phyloP scores from a whole-genome alignment of 2,888 invertebrate genomes.

The Linyphia triangularis region DNA sequence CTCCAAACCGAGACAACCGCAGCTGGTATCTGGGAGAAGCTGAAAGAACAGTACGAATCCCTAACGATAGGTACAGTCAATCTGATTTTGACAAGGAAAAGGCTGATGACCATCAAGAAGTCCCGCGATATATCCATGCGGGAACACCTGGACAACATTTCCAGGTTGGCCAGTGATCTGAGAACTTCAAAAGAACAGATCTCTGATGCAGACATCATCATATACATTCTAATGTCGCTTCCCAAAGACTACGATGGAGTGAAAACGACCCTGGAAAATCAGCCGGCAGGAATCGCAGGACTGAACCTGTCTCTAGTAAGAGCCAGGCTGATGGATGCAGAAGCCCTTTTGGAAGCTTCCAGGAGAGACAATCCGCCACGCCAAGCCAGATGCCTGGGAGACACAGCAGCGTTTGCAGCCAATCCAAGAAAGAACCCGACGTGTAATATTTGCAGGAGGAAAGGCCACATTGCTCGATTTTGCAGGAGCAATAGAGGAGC shows the following conservation, averaged over 20 bases:
- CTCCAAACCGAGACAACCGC: too few relatives aligned
- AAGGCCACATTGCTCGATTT: background rate
- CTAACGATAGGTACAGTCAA: background rate
- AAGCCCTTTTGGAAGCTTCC: background rate
- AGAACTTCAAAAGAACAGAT: background rate
- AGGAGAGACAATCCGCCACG: background rate
- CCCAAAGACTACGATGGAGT: background rate
- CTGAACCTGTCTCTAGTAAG: background rate
- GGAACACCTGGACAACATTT: background rate
- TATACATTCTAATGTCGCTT: constrained; percentile 6
- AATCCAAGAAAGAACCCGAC: background rate
- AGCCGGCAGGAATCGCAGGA: background rate
- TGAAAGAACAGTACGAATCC: too few relatives aligned
- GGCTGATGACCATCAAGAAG: background rate
- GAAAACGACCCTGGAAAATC: background rate
- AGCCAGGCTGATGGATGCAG: background rate
- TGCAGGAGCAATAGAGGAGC: background rate
- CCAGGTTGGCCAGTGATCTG: background rate
- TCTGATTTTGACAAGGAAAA: background rate
- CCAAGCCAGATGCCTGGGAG: background rate
- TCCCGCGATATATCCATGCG: background rate
- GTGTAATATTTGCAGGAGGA: background rate
- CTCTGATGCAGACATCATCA: background rate
- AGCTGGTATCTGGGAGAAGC: too few relatives aligned
- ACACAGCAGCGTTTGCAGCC: background rate